Conservation (phyloP, 2,797 vertebrate genomes). For the Pipistrellus nathusii region DNA sequence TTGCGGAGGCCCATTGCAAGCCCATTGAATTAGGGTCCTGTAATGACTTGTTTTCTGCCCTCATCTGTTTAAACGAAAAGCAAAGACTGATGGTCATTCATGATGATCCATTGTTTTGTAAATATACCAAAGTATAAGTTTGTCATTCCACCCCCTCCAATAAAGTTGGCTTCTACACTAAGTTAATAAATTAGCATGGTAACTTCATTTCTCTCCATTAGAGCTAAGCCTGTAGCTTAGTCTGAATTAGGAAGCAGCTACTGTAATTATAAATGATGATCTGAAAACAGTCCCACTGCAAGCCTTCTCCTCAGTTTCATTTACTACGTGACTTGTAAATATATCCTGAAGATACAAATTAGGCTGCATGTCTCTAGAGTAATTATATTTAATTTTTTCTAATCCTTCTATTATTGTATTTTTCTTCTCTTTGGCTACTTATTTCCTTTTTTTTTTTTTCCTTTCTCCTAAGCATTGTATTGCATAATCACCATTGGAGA, state of each 20-base stretch:
- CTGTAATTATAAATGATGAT: slow-evolving; percentile 48
- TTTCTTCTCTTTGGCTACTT: slow-evolving; percentile 63
- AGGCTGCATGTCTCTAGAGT: slow-evolving; percentile 53
- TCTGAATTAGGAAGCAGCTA: slow-evolving; percentile 46
- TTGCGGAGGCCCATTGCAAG: not conserved
- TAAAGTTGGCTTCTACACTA: not conserved
- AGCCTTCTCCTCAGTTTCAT: slow-evolving; percentile 48
- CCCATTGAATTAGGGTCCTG: not conserved
- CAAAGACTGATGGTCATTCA: not conserved
- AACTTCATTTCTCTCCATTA: slow-evolving; percentile 18
- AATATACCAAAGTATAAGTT: not conserved
- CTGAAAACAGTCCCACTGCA: slow-evolving; percentile 42
- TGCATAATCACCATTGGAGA: slow-evolving; percentile 2
- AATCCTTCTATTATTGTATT: not conserved
- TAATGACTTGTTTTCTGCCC: not conserved
- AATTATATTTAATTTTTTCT: slow-evolving; percentile 67
- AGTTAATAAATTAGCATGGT: slow-evolving; percentile 49
- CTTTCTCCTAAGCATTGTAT: not conserved
- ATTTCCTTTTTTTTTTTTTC: not conserved
- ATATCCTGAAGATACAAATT: slow-evolving; percentile 37
- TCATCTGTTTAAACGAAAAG: not conserved
- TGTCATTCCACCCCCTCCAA: not conserved
- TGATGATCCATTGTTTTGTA: not conserved
- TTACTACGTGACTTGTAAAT: slow-evolving; percentile 65
- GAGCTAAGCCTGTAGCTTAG: not conserved